Evolutionary conservation across 1,140 invertebrate genomes (phyloP), one percentile per base, ranked within the genome.

Genomic region (Hyles vespertilio): DNA sequence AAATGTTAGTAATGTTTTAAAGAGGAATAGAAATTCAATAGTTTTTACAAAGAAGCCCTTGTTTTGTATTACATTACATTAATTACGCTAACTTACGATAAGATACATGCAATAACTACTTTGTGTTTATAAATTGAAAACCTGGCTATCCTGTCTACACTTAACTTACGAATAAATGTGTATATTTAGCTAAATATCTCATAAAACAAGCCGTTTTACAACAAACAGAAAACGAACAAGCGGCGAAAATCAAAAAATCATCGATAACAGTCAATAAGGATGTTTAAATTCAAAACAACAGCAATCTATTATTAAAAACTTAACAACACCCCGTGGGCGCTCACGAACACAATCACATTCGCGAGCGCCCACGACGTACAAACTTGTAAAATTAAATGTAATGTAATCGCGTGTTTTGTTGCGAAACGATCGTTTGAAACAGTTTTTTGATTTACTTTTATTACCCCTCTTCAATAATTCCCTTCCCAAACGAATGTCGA

Each of bases 121-220:
- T 77, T 78, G 77, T 85, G 78, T 74, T 71, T 74, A 78, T 80
- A 63, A 85, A 88, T 83, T 85, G 74, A 88, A 87, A 88, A 88
- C 85, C 81, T 85, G 85, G 84, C 81, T 88, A 88, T 88, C 85
- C 72, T 88, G 85, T 76, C 85, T 88, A 88, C 65, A 53, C 72
- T 84, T 81, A 81, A 72, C 68, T 65, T 81, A 86, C 69, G 77
- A 81, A 82, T 88, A 83, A 84, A 74, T 69, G 57, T 83, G 82
- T 88, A 88, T 87, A 88, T 88, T 88, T 87, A 71, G 69, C 85
- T 88, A 88, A 79, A 77, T 77, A 80, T 79, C 36, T 73, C 32
- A 50, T 70, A 77, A 87, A 86, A 84, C 73, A 83, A 86, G 72
- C 72, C 53, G 65, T 75, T 65, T 51, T 75, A 80, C 67, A 70